Base-by-base conservation (phyloP, 2,113 vertebrate species). In the Chascanopsetta lugubris region DNA sequence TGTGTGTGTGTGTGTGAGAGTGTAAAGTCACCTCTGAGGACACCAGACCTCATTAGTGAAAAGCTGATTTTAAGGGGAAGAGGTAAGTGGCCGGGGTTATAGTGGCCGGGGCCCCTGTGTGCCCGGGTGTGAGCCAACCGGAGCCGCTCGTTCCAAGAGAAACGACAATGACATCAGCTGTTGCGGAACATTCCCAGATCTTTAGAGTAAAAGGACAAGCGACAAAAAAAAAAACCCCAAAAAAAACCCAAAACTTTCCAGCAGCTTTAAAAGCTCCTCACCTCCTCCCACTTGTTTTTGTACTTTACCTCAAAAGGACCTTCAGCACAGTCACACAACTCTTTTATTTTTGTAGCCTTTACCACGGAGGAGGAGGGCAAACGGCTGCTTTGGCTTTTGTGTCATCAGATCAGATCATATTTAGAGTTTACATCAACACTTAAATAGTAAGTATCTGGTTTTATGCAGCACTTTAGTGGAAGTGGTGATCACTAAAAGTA, bases 1-100 rank as follows among this genome's bases (percentile, higher is more conserved):
- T n/a, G n/a, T n/a, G n/a, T n/a, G 54, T 27, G 34, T 8, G 50
- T 17, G 46, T 36, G 64, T 48, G 48, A 30, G 49, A 26, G 46
- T n/a, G n/a, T n/a, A n/a, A 59, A 61, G 58, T 72, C 58, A 67
- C 63, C 61, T 78, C 26, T 59, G 69, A 72, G 63, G 55, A 48
- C 59, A 46, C 29, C 46, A 34, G 48, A 69, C 29, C 60, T 78
- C 74, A 61, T 69, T 60, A 72, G 55, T 1, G 17, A 64, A 74
- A 74, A 47, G 61, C 20, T 55, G 66, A 61, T 58, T 29, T 75
- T 66, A 32, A 57, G 56, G 64, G 51, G 32, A 47, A 61, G 70
- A 64, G 42, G 53, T 63, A 56, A 68, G 27, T 56, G 58, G 46
- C 45, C 17, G 7, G 67, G 36, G 21, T 22, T 51, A 27, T 4